Percentiles rank a stretch among this genome's conserved stretches.
Evolutionary conservation across 1,140 invertebrate species (phyloP).

Genomic region (Reticulitermes speratus): DNA sequence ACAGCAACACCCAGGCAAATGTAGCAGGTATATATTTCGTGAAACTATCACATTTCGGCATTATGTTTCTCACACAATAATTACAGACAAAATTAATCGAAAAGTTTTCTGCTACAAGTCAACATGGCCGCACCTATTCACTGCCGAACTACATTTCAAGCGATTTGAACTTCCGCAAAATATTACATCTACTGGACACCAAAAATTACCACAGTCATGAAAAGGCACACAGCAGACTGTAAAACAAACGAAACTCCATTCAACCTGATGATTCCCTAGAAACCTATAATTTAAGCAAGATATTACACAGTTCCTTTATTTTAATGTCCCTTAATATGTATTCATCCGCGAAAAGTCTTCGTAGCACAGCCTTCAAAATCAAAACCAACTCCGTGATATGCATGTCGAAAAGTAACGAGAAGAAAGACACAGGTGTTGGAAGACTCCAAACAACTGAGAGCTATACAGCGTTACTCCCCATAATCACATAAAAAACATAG

Average conservation of each 20-base stretch:
- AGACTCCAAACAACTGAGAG: no score
- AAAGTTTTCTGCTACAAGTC: slow-evolving; percentile 59
- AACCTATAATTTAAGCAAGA: neutral
- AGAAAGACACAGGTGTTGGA: no score
- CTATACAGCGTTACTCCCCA: no score
- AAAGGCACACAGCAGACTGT: neutral
- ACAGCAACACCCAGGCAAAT: slow-evolving; percentile 91
- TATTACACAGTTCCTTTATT: neutral
- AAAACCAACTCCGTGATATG: neutral
- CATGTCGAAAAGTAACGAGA: neutral
- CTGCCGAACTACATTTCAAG: slow-evolving; percentile 30
- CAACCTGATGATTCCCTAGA: neutral
- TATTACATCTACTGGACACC: neutral
- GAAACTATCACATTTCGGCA: slow-evolving; percentile 91
- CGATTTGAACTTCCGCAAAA: neutral
- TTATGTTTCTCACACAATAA: slow-evolving; percentile 60
- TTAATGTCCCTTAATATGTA: neutral
- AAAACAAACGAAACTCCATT: neutral
- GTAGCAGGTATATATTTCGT: slow-evolving; percentile 93
- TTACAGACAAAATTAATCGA: slow-evolving; percentile 53
- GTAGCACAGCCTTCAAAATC: neutral
- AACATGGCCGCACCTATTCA: slow-evolving; percentile 59
- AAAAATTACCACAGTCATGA: neutral
- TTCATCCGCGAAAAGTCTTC: neutral
- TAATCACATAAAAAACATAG: no score